These are phyloP conservation scores for Hyperoplus immaculatus DNA, from an alignment of 2,797 vertebrate genomes.

Conservation along the genomic window DNA sequence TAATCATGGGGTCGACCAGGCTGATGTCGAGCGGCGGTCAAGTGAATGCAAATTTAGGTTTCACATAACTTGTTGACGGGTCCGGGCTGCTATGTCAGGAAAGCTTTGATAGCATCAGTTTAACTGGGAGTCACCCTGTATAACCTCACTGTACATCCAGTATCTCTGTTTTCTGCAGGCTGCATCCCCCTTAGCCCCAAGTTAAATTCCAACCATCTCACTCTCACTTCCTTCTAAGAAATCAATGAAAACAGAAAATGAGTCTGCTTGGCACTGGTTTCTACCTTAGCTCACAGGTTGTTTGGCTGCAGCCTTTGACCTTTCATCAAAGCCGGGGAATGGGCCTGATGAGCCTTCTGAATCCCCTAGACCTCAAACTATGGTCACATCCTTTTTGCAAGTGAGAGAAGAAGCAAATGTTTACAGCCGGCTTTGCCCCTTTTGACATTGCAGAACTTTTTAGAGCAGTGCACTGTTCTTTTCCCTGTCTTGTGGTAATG, in stretches of 20 bases:
- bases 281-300: background rate
- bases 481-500: conserved; percentile 14
- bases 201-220: conserved; percentile 8
- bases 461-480: background rate
- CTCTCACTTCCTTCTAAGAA: background rate
- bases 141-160: background rate
- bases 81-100: background rate
- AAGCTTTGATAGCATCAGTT: conserved; percentile 17
- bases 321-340: background rate
- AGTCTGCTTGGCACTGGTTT: background rate
- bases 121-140: conserved; percentile 2
- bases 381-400: conserved; percentile 22
- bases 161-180: background rate
- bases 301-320: conserved; percentile 15
- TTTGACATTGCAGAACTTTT: background rate
- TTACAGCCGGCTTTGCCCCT: conserved; percentile 18
- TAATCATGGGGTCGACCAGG: conserved; percentile 21
- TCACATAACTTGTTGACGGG: conserved; percentile 10
- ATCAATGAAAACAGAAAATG: conserved; percentile 31
- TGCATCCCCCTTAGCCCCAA: background rate
- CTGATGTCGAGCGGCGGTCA: background rate
- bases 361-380: background rate
- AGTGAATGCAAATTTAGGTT: conserved; percentile 42
- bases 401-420: conserved; percentile 18
- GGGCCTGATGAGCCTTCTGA: background rate